These are phyloP conservation scores for Micromys minutus DNA, from an alignment of 2,113 vertebrate genomes.

Conservation along the genomic window DNA sequence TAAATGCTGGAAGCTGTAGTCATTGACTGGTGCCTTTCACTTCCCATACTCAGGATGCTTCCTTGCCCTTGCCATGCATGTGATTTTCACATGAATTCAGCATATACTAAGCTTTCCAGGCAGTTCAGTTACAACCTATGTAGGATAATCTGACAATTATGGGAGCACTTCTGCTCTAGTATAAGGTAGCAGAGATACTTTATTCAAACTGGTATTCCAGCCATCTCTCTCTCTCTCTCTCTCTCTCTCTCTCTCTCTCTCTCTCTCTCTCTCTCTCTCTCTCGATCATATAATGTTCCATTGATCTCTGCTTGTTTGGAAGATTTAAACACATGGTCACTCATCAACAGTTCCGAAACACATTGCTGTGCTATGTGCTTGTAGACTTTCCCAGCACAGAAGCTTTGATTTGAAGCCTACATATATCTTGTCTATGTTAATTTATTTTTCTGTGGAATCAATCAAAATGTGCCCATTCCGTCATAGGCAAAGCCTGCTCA, in stretches of 20 bases:
- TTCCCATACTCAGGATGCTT: neutral
- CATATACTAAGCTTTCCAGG: neutral
- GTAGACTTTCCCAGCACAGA: neutral
- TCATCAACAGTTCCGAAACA: neutral
- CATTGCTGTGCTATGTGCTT: neutral
- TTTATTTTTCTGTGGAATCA: neutral
- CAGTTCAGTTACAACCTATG: neutral
- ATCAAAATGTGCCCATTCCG: neutral
- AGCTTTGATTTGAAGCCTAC: neutral
- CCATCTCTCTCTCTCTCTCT: rapidly evolving
- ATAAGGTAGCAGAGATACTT: neutral
- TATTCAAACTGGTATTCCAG: neutral
- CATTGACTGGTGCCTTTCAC: neutral
- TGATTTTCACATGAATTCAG: neutral
- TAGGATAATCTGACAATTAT: neutral
- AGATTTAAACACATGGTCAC: neutral
- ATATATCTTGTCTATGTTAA: neutral
- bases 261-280: rapidly evolving
- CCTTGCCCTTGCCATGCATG: neutral
- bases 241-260: rapidly evolving
- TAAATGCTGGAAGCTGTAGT: neutral
- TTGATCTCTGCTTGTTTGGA: neutral
- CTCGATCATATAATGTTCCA: too few species aligned
- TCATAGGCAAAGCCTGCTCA: neutral
- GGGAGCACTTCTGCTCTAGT: neutral